These are phyloP conservation scores for Athalia circularis DNA, from an alignment of 2,888 invertebrate species.

Conservation along the genomic window DNA sequence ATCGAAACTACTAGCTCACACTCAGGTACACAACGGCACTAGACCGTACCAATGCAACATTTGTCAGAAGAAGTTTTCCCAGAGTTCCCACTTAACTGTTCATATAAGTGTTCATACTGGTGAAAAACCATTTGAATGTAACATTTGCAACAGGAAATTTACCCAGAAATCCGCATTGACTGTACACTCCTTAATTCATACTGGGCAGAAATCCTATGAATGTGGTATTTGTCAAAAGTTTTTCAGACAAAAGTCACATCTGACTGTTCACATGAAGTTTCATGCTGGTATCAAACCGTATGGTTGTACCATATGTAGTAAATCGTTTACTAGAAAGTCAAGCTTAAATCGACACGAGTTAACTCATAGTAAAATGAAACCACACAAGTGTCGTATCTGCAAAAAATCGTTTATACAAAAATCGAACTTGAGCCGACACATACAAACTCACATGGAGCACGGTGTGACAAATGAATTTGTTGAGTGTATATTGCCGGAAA, in stretches of 20 bases:
- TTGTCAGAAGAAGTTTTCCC: slow-evolving; percentile 49
- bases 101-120: slow-evolving; percentile 54
- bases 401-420: slow-evolving; percentile 38
- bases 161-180: slow-evolving; percentile 54
- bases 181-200: slow-evolving; percentile 57
- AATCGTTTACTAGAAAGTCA: slow-evolving; percentile 35
- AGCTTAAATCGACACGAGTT: slow-evolving; percentile 38
- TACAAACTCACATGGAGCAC: slow-evolving; percentile 38
- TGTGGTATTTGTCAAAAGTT: slow-evolving; percentile 38
- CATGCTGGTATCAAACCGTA: slow-evolving; percentile 36
- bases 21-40: slow-evolving; percentile 53
- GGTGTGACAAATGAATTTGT: slow-evolving; percentile 33
- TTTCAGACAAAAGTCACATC: slow-evolving; percentile 36
- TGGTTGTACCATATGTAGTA: slow-evolving; percentile 21
- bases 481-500: slow-evolving; percentile 34
- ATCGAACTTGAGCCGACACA: slow-evolving; percentile 31
- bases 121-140: slow-evolving; percentile 54
- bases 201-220: slow-evolving; percentile 28
- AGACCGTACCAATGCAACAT: slow-evolving; percentile 54
- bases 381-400: slow-evolving; percentile 37
- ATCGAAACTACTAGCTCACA: slow-evolving; percentile 50
- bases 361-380: slow-evolving; percentile 37
- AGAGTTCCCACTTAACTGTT: slow-evolving; percentile 47
- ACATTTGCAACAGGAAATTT: slow-evolving; percentile 54
- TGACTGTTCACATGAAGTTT: slow-evolving; percentile 40